phyloP scores from a whole-genome alignment of 2,888 invertebrate species.

The Himalopsyche japonica region DNA sequence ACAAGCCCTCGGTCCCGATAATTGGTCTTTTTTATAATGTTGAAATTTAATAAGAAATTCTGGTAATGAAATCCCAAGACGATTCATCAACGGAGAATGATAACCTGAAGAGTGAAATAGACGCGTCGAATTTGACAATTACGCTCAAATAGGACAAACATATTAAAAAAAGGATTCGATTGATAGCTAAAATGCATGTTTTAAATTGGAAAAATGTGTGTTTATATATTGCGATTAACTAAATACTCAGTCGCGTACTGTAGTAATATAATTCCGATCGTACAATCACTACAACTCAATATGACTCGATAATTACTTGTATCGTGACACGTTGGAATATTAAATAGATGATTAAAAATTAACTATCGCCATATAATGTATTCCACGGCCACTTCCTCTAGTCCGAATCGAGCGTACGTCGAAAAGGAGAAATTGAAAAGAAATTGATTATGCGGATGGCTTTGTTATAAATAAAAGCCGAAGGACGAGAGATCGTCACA shows the following conservation, averaged over 20 bases:
- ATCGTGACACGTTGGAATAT: neutral
- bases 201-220: too few relatives aligned
- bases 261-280: neutral
- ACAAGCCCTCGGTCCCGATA: too few relatives aligned
- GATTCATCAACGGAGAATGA: too few relatives aligned
- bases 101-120: too few relatives aligned
- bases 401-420: conserved; percentile 20
- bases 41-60: too few relatives aligned
- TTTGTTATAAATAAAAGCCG: conserved; percentile 40
- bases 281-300: neutral
- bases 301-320: neutral
- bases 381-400: neutral
- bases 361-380: neutral
- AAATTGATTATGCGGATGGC: conserved; percentile 21
- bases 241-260: neutral
- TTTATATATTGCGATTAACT: neutral
- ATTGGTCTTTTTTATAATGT: too few relatives aligned
- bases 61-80: too few relatives aligned
- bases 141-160: too few relatives aligned
- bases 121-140: too few relatives aligned
- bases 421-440: conserved; percentile 31
- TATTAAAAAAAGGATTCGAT: too few relatives aligned
- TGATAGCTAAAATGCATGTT: too few relatives aligned
- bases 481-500: conserved; percentile 31
- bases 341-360: neutral